Conservation (phyloP, 2,888 invertebrate genomes). For the Arctia plantaginis region DNA sequence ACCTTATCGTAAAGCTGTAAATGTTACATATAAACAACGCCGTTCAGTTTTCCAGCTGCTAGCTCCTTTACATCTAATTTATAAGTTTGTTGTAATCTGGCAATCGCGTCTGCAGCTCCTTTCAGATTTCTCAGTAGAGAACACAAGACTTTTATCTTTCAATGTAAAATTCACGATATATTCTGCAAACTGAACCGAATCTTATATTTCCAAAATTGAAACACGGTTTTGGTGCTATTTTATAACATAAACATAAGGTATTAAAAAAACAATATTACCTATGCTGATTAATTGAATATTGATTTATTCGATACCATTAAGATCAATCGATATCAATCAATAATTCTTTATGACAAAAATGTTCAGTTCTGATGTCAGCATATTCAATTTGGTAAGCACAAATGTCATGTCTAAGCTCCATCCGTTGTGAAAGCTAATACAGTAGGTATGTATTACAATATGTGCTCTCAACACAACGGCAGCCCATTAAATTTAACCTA, state of each 20-base stretch:
- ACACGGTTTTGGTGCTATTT: neutral
- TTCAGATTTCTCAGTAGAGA: neutral
- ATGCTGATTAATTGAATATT: neutral
- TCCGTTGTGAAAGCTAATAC: no score
- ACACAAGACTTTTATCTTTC: neutral
- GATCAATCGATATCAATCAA: slow-evolving; percentile 91
- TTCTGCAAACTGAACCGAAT: neutral
- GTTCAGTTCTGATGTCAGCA: no score
- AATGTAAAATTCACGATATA: neutral
- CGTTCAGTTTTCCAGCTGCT: slow-evolving; percentile 4
- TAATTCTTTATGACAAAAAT: no score
- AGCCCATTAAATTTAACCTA: no score
- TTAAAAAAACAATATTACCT: slow-evolving; percentile 80
- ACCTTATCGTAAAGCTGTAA: no score
- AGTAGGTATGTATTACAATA: no score
- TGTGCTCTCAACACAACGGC: no score
- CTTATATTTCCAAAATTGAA: neutral
- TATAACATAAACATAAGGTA: neutral
- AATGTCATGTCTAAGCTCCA: no score
- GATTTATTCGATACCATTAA: slow-evolving; percentile 88
- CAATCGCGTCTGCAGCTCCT: slow-evolving; percentile 8
- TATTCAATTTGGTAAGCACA: no score
- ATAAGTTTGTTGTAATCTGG: slow-evolving; percentile 1
- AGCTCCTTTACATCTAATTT: slow-evolving; percentile 8
- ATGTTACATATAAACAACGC: neutral